These are phyloP conservation scores for Pteromalus puparum DNA, from an alignment of 1,140 invertebrate genomes.

Conservation along the genomic window DNA sequence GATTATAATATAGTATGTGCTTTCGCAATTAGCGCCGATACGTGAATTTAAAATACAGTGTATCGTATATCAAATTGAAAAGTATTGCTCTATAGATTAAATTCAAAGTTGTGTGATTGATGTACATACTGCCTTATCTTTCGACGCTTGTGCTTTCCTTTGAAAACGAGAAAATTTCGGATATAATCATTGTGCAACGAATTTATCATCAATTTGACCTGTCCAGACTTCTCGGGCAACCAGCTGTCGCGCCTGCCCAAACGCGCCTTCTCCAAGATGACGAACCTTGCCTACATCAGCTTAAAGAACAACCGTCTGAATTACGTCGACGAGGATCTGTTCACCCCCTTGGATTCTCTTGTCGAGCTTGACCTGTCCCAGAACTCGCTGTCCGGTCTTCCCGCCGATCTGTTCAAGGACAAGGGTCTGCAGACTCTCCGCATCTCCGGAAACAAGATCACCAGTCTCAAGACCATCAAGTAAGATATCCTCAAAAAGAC, in stretches of 20 bases:
- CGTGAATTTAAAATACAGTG: too few species aligned
- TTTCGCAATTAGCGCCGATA: too few species aligned
- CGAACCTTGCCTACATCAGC: constrained; percentile 79
- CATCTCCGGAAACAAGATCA: constrained; percentile 60
- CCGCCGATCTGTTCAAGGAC: constrained; percentile 77
- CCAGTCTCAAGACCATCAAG: constrained; percentile 36
- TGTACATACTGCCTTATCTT: too few species aligned
- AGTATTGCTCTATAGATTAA: too few species aligned
- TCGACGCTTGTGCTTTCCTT: too few species aligned
- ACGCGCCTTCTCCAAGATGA: constrained; percentile 79
- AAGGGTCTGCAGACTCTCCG: constrained; percentile 78
- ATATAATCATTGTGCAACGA: too few species aligned
- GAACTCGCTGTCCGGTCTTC: constrained; percentile 78
- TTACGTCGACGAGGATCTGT: constrained; percentile 78
- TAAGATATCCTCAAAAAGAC: constrained; percentile 30
- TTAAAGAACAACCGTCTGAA: constrained; percentile 79
- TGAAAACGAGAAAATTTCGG: too few species aligned
- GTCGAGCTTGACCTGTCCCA: constrained; percentile 82
- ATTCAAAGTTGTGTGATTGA: too few species aligned
- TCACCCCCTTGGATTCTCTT: constrained; percentile 77
- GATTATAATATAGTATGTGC: too few species aligned
- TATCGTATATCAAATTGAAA: too few species aligned
- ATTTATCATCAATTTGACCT: not conserved
- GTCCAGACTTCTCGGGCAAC: constrained; percentile 78
- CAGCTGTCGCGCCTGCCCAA: constrained; percentile 78